Evolutionary conservation across 2,888 invertebrate species (phyloP).

Genomic region (Heliothis peltigera): DNA sequence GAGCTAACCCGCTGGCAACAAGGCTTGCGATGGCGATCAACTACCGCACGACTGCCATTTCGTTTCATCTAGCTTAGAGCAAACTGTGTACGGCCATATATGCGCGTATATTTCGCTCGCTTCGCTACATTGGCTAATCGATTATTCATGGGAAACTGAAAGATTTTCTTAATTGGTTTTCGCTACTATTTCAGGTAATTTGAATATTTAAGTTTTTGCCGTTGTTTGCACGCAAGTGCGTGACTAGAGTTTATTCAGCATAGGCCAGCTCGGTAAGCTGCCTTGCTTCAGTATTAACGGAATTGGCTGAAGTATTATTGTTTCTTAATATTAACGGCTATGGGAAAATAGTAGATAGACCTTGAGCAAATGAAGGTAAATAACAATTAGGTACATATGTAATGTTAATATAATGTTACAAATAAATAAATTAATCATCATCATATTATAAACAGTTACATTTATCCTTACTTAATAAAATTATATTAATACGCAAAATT

Average conservation of each 20-base stretch:
- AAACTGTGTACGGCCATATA: constrained; percentile 3
- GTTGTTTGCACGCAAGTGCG: constrained; percentile 51
- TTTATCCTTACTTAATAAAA: no score
- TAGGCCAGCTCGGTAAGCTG: constrained; percentile 6
- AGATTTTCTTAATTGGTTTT: constrained; percentile 51
- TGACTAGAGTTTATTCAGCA: constrained; percentile 42
- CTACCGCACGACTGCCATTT: constrained; percentile 10
- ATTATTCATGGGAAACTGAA: constrained; percentile 38
- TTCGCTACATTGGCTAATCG: constrained; percentile 30
- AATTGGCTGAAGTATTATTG: constrained; percentile 21
- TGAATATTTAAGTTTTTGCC: constrained; percentile 52
- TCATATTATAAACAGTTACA: no score
- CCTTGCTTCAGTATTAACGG: constrained; percentile 9
- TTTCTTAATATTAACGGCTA: no score
- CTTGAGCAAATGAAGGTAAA: no score
- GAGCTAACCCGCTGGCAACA: background rate
- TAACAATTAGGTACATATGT: no score
- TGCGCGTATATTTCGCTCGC: constrained; percentile 6
- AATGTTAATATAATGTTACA: no score
- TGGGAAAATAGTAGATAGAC: no score
- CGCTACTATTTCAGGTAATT: constrained; percentile 30
- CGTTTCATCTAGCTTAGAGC: constrained; percentile 10
- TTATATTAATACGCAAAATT: no score
- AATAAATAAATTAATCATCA: no score
- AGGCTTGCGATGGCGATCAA: constrained; percentile 20